Conservation (phyloP, 2,888 invertebrate genomes). For the Dysmachus trigonus region DNA sequence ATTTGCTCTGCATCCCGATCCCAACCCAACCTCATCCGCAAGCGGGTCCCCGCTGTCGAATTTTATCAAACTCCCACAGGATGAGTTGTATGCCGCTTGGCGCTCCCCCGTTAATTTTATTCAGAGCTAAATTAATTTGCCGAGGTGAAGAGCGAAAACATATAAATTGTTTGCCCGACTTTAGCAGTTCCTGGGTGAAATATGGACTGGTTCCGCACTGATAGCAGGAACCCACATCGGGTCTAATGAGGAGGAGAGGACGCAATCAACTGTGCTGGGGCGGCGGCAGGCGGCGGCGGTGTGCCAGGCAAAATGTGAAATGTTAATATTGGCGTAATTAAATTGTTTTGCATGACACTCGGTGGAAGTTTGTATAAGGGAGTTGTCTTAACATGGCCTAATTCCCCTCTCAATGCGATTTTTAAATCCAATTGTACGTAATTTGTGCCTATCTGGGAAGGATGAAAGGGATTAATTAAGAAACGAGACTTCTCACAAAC, state of each 20-base stretch:
- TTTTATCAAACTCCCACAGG: conserved; percentile 24
- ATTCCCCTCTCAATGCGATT: background rate
- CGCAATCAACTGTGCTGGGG: background rate
- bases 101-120: conserved; percentile 22
- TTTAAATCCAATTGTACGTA: background rate
- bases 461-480: background rate
- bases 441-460: background rate
- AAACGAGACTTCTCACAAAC: background rate
- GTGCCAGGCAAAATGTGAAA: conserved; percentile 1
- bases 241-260: conserved; percentile 6
- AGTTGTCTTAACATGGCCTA: background rate
- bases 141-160: conserved; percentile 29
- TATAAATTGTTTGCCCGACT: conserved; percentile 14
- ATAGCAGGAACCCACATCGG: background rate
- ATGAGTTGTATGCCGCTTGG: background rate
- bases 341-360: conserved; percentile 18
- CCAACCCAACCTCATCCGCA: background rate
- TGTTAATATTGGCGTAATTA: conserved; percentile 33
- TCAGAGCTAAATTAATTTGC: conserved; percentile 34
- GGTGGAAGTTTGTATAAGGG: background rate
- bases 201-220: conserved; percentile 25
- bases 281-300: background rate
- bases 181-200: conserved; percentile 1
- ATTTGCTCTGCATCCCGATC: background rate
- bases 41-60: background rate